Base-by-base conservation (phyloP, 1,140 invertebrate species). In the Megathymus violae region DNA sequence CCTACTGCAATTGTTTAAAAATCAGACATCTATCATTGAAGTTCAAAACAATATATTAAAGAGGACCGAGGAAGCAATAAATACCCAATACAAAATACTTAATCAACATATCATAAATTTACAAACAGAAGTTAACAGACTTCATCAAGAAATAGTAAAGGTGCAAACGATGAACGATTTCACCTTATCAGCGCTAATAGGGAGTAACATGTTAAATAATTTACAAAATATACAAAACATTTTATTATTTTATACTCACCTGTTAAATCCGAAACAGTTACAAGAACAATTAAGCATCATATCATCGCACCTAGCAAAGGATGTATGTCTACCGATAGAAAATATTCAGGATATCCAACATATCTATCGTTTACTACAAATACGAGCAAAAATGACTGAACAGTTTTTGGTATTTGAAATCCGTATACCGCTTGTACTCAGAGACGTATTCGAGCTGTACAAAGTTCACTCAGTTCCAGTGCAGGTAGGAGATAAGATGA, bases 1-100 rank as follows among this genome's bases (percentile, higher is more conserved):
- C 22, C 48, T 62, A 11, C 4, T 51, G 7, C 38, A 14, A 11
- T 36, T 51, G 9, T 51, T 34, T 31, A 63, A 54, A 47, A 63
- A 63, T 40, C 61, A 63, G 11, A 63, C 50, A 3, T 63, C 61
- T 13, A 47, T 62, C 1, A 41, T 62, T 14, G 60, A 62, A 43
- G 34, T 46, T 9, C 46, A 62, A 13, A 43, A 62, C 10, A 62
- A 62, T 10, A 6, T 62, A 27, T 27, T 62, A 6, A 51, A 62
- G 13, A 22, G 59, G 5, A 51, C 38, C 3, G 47, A 62, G 11
- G 47, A 52, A 22, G 25, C 60, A 25, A 52, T 62, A 14, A 43
- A 50, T 34, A 40, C 17, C 11, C 46, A 62, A 40, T 34, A 50
- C n/a, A 41, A 50, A 4, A 17, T 50, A 13, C 50, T 62, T 15